Conservation (phyloP, 1,140 invertebrate genomes). For the Maniola jurtina region DNA sequence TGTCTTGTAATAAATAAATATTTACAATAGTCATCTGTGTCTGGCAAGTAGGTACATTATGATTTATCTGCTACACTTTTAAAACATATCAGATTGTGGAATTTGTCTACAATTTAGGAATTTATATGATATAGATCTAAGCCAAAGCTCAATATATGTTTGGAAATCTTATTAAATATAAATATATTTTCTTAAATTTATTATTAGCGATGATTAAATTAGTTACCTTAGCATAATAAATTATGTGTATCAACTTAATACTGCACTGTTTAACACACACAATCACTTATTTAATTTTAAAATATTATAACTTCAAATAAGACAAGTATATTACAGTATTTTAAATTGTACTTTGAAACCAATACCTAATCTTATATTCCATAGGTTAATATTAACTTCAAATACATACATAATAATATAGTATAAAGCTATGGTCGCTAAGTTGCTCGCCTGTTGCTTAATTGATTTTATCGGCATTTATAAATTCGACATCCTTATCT, state of each 20-base stretch:
- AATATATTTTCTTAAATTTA: slow-evolving; percentile 6
- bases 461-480: no score
- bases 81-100: slow-evolving; percentile 9
- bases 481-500: no score
- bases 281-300: neutral
- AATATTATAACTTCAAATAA: neutral
- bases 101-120: neutral
- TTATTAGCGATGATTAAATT: neutral
- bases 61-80: neutral
- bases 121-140: neutral
- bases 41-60: no score
- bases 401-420: no score
- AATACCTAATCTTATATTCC: no score
- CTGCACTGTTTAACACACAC: neutral
- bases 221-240: slow-evolving; percentile 10
- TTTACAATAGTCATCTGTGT: no score
- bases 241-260: neutral
- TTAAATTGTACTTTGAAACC: no score
- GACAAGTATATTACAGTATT: no score
- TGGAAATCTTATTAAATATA: neutral
- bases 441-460: no score
- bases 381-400: no score
- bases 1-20: no score
- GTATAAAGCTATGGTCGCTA: no score
- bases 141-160: slow-evolving; percentile 10